Evolutionary conservation across 2,888 invertebrate genomes (phyloP), one percentile per base, ranked within the genome.

Genomic region (Lomographa bimaculata): DNA sequence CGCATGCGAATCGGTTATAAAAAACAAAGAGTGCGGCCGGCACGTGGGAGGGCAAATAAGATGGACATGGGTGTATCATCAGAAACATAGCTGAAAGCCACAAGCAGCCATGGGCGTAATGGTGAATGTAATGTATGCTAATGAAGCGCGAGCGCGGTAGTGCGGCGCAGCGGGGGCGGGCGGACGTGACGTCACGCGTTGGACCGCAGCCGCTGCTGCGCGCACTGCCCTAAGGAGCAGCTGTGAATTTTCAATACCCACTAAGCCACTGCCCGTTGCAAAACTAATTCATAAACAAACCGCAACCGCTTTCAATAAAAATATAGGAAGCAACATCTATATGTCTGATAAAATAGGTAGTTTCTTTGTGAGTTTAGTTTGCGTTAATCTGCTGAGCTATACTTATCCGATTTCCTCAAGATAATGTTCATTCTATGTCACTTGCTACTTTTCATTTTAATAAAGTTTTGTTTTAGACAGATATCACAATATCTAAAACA

Each of bases 51-150:
- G 39, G 52, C 39, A 51, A 61, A 64, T 70, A 63, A 62, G 60
- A 56, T 58, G 52, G 28, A 55, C 46, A 54, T 62, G 63, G 61
- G 68, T 64, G 64, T 77, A 74, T 73, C 65, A 77, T 79, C 73
- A 78, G 78, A 79, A 84, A 79, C 73, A 76, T 65, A 56, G 69
- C 69, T 78, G 76, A 77, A 78, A 76, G 68, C 77, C 73, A 60
- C 78, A 73, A 71, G 76, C 79, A 56, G 71, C 65, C 69, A 64
- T 71, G 71, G 70, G 72, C 76, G 80, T 84, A 81, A 84, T 79
- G 76, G 80, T 70, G 75, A 79, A 80, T 79, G 84, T 89, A 87
- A 89, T 87, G 77, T 87, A 87, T 87, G 89, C 75, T 87, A 87
- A 89, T 86, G 84, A 86, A 80, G 12, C 17, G 23, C 26, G 36